Conservation (phyloP, 2,797 vertebrate genomes). For the Stomatorhinus walkeri region DNA sequence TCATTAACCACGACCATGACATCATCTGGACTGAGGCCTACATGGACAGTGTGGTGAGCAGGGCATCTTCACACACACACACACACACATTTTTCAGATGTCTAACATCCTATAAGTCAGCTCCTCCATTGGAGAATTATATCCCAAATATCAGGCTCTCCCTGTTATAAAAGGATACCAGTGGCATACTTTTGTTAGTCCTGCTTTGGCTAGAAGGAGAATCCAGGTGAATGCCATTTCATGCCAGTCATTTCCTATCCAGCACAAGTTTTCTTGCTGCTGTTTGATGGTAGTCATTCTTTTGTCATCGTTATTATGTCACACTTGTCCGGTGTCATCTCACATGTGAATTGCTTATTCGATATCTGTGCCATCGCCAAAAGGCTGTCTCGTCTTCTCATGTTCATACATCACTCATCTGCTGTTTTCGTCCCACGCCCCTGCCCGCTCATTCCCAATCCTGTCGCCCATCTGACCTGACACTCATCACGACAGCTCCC, state of each 20-base stretch:
- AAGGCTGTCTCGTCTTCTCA: conserved; percentile 30
- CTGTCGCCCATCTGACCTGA: conserved; percentile 29
- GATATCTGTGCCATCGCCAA: neutral
- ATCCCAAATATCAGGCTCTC: neutral
- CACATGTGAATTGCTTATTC: conserved; percentile 13
- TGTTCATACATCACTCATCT: conserved; percentile 12
- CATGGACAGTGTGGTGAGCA: conserved; percentile 86
- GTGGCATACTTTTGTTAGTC: neutral
- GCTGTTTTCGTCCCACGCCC: conserved; percentile 15
- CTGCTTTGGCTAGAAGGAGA: neutral
- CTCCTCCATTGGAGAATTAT: neutral
- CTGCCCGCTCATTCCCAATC: conserved; percentile 4
- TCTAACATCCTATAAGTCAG: neutral
- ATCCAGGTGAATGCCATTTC: neutral
- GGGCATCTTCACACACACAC: neutral
- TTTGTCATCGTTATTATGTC: neutral
- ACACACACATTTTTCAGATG: neutral
- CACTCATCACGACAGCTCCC: conserved; percentile 58
- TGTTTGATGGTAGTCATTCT: neutral
- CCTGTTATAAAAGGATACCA: neutral
- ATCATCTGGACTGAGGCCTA: conserved; percentile 97
- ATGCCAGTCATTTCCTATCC: conserved; percentile 14
- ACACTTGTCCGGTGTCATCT: neutral
- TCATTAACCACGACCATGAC: conserved; percentile 91
- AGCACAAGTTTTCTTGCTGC: neutral